These are phyloP conservation scores for Cygnus buccinator DNA, from an alignment of 2,113 vertebrate species.

Conservation along the genomic window DNA sequence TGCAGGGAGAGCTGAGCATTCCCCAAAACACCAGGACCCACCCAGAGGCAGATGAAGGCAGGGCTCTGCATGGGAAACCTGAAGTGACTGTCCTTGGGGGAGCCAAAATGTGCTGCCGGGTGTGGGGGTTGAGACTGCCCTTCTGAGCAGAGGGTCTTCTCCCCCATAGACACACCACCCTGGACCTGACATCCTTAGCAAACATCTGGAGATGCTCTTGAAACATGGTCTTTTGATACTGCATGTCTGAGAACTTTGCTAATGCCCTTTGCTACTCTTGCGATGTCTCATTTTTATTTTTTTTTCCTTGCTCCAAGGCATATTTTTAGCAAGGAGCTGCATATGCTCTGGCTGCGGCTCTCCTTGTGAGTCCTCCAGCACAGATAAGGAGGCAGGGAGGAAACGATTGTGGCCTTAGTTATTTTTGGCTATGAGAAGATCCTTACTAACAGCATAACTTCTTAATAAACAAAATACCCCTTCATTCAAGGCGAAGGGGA, in stretches of 20 bases:
- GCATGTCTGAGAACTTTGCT: neutral
- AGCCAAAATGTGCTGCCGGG: neutral
- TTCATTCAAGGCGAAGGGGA: neutral
- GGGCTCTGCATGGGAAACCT: accelerated
- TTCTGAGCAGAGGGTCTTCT: neutral
- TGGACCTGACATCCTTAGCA: neutral
- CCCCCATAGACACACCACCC: neutral
- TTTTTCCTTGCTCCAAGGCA: neutral
- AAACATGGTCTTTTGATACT: neutral
- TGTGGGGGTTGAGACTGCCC: neutral
- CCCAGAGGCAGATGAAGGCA: neutral
- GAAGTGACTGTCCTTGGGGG: no score
- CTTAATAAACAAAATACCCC: conserved; percentile 50
- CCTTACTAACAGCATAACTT: conserved; percentile 43
- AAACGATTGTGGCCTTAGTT: conserved; percentile 23
- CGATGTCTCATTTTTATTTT: neutral
- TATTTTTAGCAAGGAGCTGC: conserved; percentile 37
- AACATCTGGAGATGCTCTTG: neutral
- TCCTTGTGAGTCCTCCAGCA: neutral
- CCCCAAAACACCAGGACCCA: neutral
- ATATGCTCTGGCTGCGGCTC: neutral
- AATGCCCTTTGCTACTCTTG: neutral
- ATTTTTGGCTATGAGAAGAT: neutral
- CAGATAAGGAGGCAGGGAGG: conserved; percentile 50
- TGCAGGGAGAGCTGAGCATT: neutral